Evolutionary conservation across 2,888 invertebrate genomes (phyloP), one percentile per base, ranked within the genome.

Genomic region (Drosophila heteroneura): DNA sequence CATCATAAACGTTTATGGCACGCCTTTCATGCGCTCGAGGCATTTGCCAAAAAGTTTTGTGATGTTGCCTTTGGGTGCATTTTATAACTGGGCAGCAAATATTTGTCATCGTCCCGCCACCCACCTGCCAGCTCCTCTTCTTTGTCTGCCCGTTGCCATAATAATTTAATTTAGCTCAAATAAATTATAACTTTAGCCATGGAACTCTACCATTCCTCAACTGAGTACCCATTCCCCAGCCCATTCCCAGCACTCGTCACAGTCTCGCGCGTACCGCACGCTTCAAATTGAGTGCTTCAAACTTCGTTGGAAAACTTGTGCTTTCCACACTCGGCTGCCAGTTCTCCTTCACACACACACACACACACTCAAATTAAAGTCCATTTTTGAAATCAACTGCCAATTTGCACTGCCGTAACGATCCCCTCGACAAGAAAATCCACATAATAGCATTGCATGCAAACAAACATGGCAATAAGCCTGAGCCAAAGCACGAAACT

Each of bases 151-250:
- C 69, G 74, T 65, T 72, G 75, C 76, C 72, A 74, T 85, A 85
- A 85, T 84, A 85, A 85, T 83, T 85, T 89, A 85, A 85, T 89
- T 85, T 89, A 79, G 84, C 89, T 86, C 84, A 89, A 89, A 89
- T 86, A 83, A 86, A 89, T 85, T 89, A 83, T 79, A 79, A 85
- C 86, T 85, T 85, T 62, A 61, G 70, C 71, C 66, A 57, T 56
- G 68, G 41, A 66, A 66, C 58, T 59, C 39, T 10, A 35, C 44
- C 67, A 26, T 32, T 70, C 28, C 35, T 47, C 47, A 53, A 33
- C 35, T 22, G 57, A 22, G 35, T 37, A 28, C 19, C 61, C 51
- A 39, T 14, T 39, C 22, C 37, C 47, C 44, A 26, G 32, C 28
- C 44, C 72, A 37, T 37, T 52, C 56, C 39, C 64, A 66, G 61